A percentile compares a stretch with the other conserved stretches of the same genome.
Evolutionary conservation across 2,113 vertebrate genomes (phyloP).

Genomic region (Psilopsiagon aurifrons): DNA sequence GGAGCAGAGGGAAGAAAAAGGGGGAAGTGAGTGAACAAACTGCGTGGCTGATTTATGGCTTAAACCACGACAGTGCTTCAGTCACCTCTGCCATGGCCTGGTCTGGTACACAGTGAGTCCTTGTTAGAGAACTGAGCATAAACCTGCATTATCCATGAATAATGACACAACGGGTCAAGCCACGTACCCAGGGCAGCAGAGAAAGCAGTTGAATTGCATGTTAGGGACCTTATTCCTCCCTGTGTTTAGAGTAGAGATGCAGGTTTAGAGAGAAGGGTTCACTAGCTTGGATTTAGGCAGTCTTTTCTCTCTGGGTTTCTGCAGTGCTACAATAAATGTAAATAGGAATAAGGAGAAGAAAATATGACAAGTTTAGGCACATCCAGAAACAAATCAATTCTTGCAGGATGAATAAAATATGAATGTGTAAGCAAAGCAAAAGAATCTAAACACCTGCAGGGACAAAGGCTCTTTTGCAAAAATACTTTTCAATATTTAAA

Average conservation of each 20-base stretch:
- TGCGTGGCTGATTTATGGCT: too few species aligned
- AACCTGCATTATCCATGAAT: not conserved
- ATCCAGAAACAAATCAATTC: not conserved
- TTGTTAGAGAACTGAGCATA: not conserved
- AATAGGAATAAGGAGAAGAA: not conserved
- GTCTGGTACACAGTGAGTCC: not conserved
- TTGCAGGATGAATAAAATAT: not conserved
- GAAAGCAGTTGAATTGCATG: not conserved
- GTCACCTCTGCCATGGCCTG: not conserved
- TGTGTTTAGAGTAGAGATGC: not conserved
- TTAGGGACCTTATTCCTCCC: not conserved
- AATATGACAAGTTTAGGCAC: not conserved
- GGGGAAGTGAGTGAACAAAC: too few species aligned
- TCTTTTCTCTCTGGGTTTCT: not conserved
- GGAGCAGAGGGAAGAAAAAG: too few species aligned
- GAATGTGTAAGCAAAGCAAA: not conserved
- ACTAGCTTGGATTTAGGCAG: not conserved
- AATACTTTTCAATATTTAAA: not conserved
- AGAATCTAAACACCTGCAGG: not conserved
- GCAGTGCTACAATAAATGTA: not conserved
- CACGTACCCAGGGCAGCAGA: not conserved
- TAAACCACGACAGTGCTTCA: too few species aligned
- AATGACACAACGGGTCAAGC: not conserved
- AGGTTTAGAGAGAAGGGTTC: not conserved
- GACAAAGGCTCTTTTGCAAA: not conserved